These are phyloP conservation scores for Xanthorhoe spadicearia DNA, from an alignment of 2,888 invertebrate genomes.

Conservation along the genomic window DNA sequence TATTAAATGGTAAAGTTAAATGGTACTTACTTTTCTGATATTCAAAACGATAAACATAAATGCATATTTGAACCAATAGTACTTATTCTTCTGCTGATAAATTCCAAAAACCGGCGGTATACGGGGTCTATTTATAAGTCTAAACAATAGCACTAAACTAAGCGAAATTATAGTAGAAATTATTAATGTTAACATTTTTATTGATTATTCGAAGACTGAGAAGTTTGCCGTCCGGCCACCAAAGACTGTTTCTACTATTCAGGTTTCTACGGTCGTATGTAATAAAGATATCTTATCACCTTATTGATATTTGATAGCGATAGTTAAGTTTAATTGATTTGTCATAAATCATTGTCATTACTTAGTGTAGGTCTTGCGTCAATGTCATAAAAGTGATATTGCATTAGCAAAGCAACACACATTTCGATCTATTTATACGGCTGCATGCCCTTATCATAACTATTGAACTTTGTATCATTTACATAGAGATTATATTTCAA, in stretches of 20 bases:
- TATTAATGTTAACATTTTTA: conserved; percentile 58
- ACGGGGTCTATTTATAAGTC: conserved; percentile 62
- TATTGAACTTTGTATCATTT: background rate
- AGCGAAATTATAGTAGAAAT: conserved; percentile 57
- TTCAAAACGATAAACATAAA: conserved; percentile 74
- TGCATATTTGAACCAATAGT: conserved; percentile 79
- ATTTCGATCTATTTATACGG: background rate
- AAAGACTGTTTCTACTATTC: conserved; percentile 14
- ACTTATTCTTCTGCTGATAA: conserved; percentile 79
- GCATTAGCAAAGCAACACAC: background rate
- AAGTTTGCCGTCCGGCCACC: background rate
- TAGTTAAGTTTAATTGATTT: conserved; percentile 8
- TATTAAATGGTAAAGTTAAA: background rate
- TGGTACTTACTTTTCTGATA: conserved; percentile 73
- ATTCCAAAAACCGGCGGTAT: conserved; percentile 78
- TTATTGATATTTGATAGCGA: conserved; percentile 3
- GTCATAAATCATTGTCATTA: background rate
- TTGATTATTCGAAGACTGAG: conserved; percentile 13
- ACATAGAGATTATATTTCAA: background rate
- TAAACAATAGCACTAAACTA: conserved; percentile 61
- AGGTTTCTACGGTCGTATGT: background rate
- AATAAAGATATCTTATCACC: conserved; percentile 25
- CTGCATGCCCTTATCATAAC: background rate
- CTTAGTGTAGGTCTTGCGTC: background rate
- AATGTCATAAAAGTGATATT: conserved; percentile 6